Evolutionary conservation across 2,113 vertebrate species (phyloP).

Genomic region (Psettodes erumei): DNA sequence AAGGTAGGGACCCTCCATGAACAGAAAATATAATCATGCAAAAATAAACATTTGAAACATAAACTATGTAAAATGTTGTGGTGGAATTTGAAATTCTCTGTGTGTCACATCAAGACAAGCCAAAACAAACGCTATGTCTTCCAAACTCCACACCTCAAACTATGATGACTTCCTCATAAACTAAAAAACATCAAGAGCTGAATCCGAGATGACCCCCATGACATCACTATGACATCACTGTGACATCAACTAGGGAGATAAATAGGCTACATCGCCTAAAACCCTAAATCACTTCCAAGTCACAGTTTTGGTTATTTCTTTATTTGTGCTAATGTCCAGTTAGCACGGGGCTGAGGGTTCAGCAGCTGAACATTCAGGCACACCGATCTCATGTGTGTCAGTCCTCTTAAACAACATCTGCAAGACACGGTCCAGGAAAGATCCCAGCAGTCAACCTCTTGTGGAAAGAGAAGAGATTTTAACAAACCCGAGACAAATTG

Average conservation of each 20-base stretch:
- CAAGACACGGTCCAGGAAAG: conserved; percentile 7
- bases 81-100: not conserved
- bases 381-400: not conserved
- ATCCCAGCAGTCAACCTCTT: not conserved
- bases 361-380: not conserved
- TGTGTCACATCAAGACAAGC: not conserved
- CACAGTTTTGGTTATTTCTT: not conserved
- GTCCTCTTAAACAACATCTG: conserved; percentile 11
- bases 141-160: not conserved
- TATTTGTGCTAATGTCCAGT: conserved; percentile 10
- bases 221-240: not conserved
- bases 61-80: not conserved
- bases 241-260: no score
- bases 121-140: not conserved
- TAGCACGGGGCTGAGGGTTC: not conserved
- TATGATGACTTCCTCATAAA: no score
- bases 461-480: conserved; percentile 14
- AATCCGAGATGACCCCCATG: conserved; percentile 2
- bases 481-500: conserved; percentile 33
- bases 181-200: not conserved
- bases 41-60: not conserved
- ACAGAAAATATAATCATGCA: not conserved
- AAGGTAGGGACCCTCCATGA: no score
- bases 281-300: not conserved
- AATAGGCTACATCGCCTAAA: not conserved